Evolutionary conservation across 1,140 invertebrate genomes (phyloP).

Genomic region (Cryptotermes secundus): DNA sequence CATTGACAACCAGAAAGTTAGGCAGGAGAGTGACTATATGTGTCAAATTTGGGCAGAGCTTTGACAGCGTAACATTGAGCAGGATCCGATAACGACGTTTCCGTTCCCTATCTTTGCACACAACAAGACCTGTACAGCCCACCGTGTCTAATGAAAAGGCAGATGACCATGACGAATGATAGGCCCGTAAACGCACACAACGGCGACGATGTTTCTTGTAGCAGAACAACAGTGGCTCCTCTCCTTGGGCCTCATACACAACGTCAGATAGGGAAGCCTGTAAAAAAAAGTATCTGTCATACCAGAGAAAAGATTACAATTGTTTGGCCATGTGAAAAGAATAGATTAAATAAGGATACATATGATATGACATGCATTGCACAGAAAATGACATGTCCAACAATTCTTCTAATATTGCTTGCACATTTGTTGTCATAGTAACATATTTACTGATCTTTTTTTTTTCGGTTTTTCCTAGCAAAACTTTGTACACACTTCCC

Average conservation of each 20-base stretch:
- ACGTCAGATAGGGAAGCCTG: conserved; percentile 66
- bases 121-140: conserved; percentile 69
- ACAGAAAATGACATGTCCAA: too few relatives aligned
- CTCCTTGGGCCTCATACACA: conserved; percentile 63
- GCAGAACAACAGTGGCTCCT: conserved; percentile 68
- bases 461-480: too few relatives aligned
- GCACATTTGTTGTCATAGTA: too few relatives aligned
- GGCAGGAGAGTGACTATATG: conserved; percentile 84
- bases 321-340: too few relatives aligned
- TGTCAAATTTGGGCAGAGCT: conserved; percentile 69
- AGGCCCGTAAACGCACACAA: conserved; percentile 63
- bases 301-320: not conserved
- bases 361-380: too few relatives aligned
- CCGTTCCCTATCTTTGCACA: conserved; percentile 67
- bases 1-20: conserved; percentile 80
- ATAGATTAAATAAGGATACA: too few relatives aligned
- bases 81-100: conserved; percentile 63
- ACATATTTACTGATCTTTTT: too few relatives aligned
- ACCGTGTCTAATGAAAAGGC: conserved; percentile 68
- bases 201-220: conserved; percentile 66
- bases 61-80: conserved; percentile 59
- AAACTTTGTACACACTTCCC: too few relatives aligned
- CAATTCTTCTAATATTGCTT: too few relatives aligned
- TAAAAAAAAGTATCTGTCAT: not conserved
- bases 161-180: conserved; percentile 71